These are phyloP conservation scores for Peromyscus aztecus DNA, from an alignment of 2,797 vertebrate genomes.

Conservation along the genomic window DNA sequence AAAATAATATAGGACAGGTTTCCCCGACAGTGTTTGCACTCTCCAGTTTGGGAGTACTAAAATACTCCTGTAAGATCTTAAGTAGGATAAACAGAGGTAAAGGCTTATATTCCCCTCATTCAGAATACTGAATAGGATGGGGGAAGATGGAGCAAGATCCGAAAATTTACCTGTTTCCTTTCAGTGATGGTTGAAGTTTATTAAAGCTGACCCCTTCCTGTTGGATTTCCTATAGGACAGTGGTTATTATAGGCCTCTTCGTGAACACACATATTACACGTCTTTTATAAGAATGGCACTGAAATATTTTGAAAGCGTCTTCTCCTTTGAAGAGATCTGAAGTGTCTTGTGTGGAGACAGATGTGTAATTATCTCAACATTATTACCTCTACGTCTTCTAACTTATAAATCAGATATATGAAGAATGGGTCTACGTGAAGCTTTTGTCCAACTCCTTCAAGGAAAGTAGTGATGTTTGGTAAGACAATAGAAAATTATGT, in stretches of 20 bases:
- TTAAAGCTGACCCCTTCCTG: not conserved
- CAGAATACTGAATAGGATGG: not conserved
- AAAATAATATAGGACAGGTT: too few relatives aligned
- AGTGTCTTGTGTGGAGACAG: not conserved
- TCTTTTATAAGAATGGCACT: slow-evolving; percentile 12
- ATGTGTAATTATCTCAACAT: slow-evolving; percentile 41
- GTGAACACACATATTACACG: not conserved
- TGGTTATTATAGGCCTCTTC: not conserved
- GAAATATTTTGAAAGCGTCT: slow-evolving; percentile 41
- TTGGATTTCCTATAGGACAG: not conserved
- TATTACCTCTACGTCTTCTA: not conserved
- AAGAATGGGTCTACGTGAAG: not conserved
- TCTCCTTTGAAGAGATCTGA: slow-evolving; percentile 8
- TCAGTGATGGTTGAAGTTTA: slow-evolving; percentile 8
- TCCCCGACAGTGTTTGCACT: not conserved
- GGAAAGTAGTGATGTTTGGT: not conserved
- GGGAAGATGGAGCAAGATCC: not conserved
- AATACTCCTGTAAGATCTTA: slow-evolving; percentile 23
- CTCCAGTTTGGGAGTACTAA: not conserved
- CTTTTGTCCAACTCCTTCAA: slow-evolving; percentile 32
- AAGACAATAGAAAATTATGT: not conserved
- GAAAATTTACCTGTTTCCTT: slow-evolving; percentile 28
- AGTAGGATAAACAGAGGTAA: not conserved
- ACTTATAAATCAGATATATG: slow-evolving; percentile 12
- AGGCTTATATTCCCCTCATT: slow-evolving; percentile 27